These are phyloP conservation scores for Acleris holmiana DNA, from an alignment of 2,888 invertebrate species.

Conservation along the genomic window DNA sequence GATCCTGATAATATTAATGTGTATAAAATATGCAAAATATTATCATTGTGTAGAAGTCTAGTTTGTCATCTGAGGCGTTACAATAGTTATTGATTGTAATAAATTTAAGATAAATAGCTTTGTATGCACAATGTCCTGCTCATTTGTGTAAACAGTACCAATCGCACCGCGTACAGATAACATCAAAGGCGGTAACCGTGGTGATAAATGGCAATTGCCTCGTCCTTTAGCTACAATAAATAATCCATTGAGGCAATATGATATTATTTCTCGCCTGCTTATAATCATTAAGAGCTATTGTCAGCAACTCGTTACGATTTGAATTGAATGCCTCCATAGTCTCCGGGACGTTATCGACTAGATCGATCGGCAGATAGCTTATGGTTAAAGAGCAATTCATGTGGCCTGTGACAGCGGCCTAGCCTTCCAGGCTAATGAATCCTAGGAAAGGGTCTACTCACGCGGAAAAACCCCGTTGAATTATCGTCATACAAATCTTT, in stretches of 20 bases:
- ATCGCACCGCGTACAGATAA: constrained; percentile 67
- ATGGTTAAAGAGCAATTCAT: constrained; percentile 62
- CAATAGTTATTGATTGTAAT: constrained; percentile 27
- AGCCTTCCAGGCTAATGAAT: neutral
- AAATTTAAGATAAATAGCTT: constrained; percentile 32
- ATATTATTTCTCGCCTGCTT: constrained; percentile 77
- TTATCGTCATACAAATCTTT: constrained; percentile 4
- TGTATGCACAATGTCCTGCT: constrained; percentile 25
- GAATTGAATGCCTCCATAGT: constrained; percentile 77
- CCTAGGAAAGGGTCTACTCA: constrained; percentile 9
- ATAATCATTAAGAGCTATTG: constrained; percentile 79
- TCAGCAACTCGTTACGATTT: constrained; percentile 69
- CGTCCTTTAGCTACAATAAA: constrained; percentile 78
- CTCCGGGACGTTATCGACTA: constrained; percentile 64
- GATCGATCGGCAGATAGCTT: constrained; percentile 72
- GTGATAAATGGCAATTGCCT: constrained; percentile 82
- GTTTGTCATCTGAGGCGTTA: constrained; percentile 29
- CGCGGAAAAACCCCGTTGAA: constrained; percentile 6
- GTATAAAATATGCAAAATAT: neutral
- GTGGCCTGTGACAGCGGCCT: constrained; percentile 47
- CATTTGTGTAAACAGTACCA: constrained; percentile 45
- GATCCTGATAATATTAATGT: neutral
- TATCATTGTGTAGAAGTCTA: constrained; percentile 5
- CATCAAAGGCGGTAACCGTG: constrained; percentile 79
- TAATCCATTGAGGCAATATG: constrained; percentile 71